Conservation (phyloP, 2,888 invertebrate genomes). For the Caenorhabditis drosophilae region DNA sequence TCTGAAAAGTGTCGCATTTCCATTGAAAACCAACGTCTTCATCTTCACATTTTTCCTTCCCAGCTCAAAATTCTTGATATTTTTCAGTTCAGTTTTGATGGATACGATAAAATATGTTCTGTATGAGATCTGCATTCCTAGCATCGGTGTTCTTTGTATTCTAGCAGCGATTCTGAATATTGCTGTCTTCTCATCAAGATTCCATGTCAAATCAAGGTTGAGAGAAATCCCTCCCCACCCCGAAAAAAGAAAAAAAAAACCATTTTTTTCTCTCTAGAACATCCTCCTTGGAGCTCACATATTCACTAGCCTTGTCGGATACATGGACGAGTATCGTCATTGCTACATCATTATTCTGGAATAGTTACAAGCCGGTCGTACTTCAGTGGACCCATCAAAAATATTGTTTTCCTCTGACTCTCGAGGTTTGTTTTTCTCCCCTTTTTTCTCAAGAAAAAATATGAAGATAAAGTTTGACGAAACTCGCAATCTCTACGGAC, state of each 20-base stretch:
- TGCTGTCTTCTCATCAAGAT: conserved; percentile 43
- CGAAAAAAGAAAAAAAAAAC: neutral
- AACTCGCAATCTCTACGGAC: no score
- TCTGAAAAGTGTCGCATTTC: no score
- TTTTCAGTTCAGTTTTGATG: no score
- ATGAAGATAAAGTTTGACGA: no score
- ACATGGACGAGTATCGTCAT: conserved; percentile 53
- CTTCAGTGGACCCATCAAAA: conserved; percentile 51
- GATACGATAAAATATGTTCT: conserved; percentile 31
- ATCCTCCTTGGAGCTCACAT: conserved; percentile 50
- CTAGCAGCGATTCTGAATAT: conserved; percentile 52
- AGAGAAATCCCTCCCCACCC: no score
- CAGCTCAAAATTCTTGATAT: no score
- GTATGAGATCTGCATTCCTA: conserved; percentile 52
- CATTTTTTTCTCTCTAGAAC: conserved; percentile 16
- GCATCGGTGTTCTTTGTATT: conserved; percentile 41
- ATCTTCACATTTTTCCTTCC: no score
- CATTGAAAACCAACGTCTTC: no score
- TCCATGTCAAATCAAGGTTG: conserved; percentile 30
- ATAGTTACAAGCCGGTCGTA: conserved; percentile 67
- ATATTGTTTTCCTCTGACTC: conserved; percentile 56
- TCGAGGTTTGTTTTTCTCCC: conserved; percentile 53
- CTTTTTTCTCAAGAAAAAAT: no score
- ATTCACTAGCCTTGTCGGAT: conserved; percentile 53
- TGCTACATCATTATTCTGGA: conserved; percentile 73